A percentile compares a stretch with the other conserved stretches of the same genome.
These are phyloP conservation scores for Buathra laborator DNA, from an alignment of 2,888 invertebrate genomes.

Conservation along the genomic window DNA sequence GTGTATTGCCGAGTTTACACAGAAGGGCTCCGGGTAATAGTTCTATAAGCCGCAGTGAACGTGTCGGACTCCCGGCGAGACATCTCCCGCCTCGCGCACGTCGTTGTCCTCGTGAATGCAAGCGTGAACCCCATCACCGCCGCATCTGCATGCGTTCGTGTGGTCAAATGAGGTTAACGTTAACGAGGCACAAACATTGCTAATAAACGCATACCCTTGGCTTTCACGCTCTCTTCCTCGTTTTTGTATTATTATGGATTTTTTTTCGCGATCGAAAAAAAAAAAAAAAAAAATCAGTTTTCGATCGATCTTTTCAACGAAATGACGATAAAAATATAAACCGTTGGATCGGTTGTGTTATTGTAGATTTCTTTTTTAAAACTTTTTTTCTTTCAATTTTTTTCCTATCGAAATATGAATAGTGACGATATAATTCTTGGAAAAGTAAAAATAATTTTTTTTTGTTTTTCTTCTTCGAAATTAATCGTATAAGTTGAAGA, in stretches of 20 bases:
- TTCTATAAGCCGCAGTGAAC: slow-evolving; percentile 9
- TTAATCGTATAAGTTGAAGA: too few species aligned
- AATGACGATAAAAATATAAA: neutral
- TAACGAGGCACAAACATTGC: slow-evolving; percentile 75
- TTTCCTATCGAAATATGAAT: neutral
- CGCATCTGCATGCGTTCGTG: slow-evolving; percentile 73
- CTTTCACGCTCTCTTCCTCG: slow-evolving; percentile 3
- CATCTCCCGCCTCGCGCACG: slow-evolving; percentile 62
- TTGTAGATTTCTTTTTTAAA: neutral
- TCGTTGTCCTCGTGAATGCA: slow-evolving; percentile 73
- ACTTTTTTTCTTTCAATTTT: neutral
- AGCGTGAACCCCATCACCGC: slow-evolving; percentile 57
- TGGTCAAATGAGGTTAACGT: slow-evolving; percentile 77
- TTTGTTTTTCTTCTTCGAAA: too few species aligned
- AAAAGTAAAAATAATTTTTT: too few species aligned
- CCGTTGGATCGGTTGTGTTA: neutral
- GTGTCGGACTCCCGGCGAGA: slow-evolving; percentile 63
- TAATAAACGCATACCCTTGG: slow-evolving; percentile 44
- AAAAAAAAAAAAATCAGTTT: neutral
- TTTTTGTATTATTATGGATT: neutral
- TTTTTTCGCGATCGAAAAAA: neutral
- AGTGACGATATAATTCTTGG: too few species aligned
- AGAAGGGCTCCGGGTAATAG: slow-evolving; percentile 20
- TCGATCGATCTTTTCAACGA: neutral
- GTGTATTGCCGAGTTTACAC: neutral